Evolutionary conservation across 2,113 vertebrate genomes (phyloP).

Genomic region (Sterrhoptilus dennistouni): DNA sequence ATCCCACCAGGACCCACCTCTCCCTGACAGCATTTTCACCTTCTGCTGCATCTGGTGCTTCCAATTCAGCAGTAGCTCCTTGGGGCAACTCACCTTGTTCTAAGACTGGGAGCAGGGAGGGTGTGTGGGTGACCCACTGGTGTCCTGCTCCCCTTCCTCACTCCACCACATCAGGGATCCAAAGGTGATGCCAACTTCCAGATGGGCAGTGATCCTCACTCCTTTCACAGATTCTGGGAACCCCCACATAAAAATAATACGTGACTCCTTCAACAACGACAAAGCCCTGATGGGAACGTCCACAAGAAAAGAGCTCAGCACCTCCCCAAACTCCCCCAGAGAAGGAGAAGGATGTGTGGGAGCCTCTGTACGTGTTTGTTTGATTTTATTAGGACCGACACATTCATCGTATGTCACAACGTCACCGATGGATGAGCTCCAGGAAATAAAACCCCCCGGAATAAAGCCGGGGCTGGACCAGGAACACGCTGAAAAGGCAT

Average conservation of each 20-base stretch:
- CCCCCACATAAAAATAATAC: accelerated
- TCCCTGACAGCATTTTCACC: not conserved
- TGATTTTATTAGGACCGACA: conserved; percentile 66
- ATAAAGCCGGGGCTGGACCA: not conserved
- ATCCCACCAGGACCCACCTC: not conserved
- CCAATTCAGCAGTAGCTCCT: not conserved
- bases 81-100: accelerated
- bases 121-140: not conserved
- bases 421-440: conserved; percentile 58
- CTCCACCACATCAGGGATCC: accelerated
- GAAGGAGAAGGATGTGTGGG: not conserved
- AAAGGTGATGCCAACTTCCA: not conserved
- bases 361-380: not conserved
- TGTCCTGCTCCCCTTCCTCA: not conserved
- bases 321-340: not conserved
- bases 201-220: accelerated
- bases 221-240: not conserved
- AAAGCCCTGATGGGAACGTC: accelerated
- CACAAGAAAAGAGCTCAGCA: not conserved
- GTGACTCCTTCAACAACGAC: accelerated
- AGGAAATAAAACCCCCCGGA: not conserved
- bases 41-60: accelerated
- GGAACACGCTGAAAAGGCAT: conserved; percentile 23
- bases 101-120: accelerated
- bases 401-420: conserved; percentile 69